These are phyloP conservation scores for Lithophane leautieri DNA, from an alignment of 2,888 invertebrate species.

Conservation along the genomic window DNA sequence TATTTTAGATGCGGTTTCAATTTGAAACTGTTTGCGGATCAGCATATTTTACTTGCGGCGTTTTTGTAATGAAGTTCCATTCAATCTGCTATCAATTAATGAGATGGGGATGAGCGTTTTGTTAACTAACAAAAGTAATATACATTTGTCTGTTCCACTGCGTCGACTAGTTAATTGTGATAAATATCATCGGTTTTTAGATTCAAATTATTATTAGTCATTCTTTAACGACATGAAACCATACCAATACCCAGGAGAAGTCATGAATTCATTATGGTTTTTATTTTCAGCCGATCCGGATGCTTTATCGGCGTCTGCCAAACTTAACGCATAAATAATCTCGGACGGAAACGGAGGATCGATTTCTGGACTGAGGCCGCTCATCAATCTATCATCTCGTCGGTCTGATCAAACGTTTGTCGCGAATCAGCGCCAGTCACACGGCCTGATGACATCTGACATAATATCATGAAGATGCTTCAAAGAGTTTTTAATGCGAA, in stretches of 20 bases:
- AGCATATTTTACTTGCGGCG: slow-evolving; percentile 84
- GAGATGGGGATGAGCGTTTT: slow-evolving; percentile 75
- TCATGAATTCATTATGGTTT: slow-evolving; percentile 65
- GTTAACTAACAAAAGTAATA: slow-evolving; percentile 51
- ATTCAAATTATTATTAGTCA: not conserved
- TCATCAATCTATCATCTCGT: slow-evolving; percentile 82
- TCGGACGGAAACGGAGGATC: slow-evolving; percentile 79
- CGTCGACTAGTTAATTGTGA: not conserved
- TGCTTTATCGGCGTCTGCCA: slow-evolving; percentile 76
- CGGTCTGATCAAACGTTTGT: slow-evolving; percentile 84
- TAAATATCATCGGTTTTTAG: not conserved
- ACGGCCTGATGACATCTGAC: slow-evolving; percentile 64
- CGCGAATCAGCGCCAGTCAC: slow-evolving; percentile 73
- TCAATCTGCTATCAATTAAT: slow-evolving; percentile 82
- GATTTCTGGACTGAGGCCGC: slow-evolving; percentile 76
- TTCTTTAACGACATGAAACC: not conserved
- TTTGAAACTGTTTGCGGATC: slow-evolving; percentile 85
- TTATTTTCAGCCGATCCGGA: slow-evolving; percentile 76
- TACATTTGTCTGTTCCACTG: slow-evolving; percentile 33
- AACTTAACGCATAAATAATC: slow-evolving; percentile 78
- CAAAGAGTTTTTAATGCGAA: slow-evolving; percentile 69
- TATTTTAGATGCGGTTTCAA: slow-evolving; percentile 82
- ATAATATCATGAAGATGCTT: slow-evolving; percentile 57
- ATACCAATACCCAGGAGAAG: slow-evolving; percentile 34
- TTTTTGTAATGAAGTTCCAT: slow-evolving; percentile 81